Percentiles rank a stretch among this genome's conserved stretches.
These are phyloP conservation scores for Tiliacea aurago DNA, from an alignment of 2,888 invertebrate genomes.

Conservation along the genomic window DNA sequence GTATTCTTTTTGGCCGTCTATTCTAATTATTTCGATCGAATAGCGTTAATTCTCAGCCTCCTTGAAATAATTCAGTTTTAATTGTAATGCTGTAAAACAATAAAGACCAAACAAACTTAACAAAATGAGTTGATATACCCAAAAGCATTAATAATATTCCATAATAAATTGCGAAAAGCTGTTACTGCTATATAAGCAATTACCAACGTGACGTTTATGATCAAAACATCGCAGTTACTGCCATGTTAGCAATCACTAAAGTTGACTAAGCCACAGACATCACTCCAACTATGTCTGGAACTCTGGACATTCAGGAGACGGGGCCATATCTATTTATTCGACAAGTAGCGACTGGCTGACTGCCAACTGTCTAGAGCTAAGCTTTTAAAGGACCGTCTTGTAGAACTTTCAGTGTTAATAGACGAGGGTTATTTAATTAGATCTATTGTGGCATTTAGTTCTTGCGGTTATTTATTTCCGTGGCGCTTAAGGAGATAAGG, in stretches of 20 bases:
- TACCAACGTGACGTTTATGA: constrained; percentile 24
- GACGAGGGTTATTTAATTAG: constrained; percentile 53
- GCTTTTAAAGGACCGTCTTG: constrained; percentile 61
- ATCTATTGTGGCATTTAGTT: constrained; percentile 50
- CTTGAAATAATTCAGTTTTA: background rate
- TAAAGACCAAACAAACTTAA: background rate
- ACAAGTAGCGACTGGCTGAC: constrained; percentile 60
- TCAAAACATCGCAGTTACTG: constrained; percentile 29
- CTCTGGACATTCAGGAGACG: constrained; percentile 56
- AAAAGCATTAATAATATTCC: background rate
- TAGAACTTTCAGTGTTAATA: constrained; percentile 49
- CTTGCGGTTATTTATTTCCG: constrained; percentile 30
- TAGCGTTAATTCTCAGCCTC: too few relatives aligned
- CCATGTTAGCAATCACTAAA: constrained; percentile 36
- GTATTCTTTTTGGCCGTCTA: too few relatives aligned
- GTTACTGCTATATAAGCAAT: constrained; percentile 12
- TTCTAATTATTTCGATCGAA: background rate
- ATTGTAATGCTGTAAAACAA: background rate
- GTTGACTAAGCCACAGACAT: constrained; percentile 36
- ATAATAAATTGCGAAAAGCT: constrained; percentile 3
- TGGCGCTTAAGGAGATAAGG: constrained; percentile 44
- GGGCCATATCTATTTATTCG: constrained; percentile 64
- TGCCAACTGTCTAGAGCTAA: constrained; percentile 61
- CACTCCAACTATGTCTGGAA: constrained; percentile 54
- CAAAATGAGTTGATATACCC: background rate